These are phyloP conservation scores for Anarhynchus alexandrinus DNA, from an alignment of 2,113 vertebrate species.

Conservation along the genomic window DNA sequence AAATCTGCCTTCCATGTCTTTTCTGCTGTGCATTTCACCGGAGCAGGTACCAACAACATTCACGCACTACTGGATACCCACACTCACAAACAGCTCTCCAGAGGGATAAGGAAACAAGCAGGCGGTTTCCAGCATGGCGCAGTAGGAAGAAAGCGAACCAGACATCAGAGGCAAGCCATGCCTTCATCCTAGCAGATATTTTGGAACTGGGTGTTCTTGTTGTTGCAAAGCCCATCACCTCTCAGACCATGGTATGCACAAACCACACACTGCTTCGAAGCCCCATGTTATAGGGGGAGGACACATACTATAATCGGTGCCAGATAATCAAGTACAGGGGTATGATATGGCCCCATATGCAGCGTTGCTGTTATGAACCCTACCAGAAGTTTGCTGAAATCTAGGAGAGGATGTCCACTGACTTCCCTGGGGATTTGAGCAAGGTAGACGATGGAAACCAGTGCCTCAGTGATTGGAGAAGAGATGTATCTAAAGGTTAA, in stretches of 20 bases:
- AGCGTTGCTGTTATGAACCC: background rate
- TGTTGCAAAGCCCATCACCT: background rate
- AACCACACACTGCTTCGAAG: background rate
- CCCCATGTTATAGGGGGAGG: background rate
- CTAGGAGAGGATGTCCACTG: background rate
- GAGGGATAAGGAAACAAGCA: background rate
- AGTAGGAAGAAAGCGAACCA: background rate
- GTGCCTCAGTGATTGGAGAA: background rate
- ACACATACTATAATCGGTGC: background rate
- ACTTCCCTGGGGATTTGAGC: background rate
- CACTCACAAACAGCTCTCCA: background rate
- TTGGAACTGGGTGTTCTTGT: background rate
- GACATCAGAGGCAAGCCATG: background rate
- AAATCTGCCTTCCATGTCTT: background rate
- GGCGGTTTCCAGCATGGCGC: background rate
- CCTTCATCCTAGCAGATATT: background rate
- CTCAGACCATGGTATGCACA: background rate
- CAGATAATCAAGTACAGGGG: background rate
- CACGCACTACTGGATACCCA: rapidly evolving
- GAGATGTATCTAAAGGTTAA: background rate
- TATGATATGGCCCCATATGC: background rate
- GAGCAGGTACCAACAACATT: background rate
- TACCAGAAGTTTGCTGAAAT: background rate
- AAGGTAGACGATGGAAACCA: background rate
- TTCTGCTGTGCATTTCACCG: background rate